Evolutionary conservation across 2,113 vertebrate species (phyloP), one percentile per base, ranked within the genome.

Genomic region (Salvelinus alpinus): DNA sequence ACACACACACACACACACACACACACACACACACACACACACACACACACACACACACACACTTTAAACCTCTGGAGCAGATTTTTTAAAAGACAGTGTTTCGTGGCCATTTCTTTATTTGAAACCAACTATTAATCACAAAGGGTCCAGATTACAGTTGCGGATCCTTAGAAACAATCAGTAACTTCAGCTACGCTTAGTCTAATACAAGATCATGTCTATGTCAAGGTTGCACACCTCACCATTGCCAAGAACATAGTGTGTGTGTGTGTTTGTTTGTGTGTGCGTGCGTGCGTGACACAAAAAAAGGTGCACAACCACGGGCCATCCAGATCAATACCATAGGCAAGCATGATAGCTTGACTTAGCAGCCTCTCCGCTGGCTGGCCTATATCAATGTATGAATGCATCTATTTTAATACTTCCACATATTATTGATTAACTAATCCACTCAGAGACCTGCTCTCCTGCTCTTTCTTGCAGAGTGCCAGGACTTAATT

Each of bases 401-500:
- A 82, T 78, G 69, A 87, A 87, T 81, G 77, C 80, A 75, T 87
- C 81, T 86, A 81, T 88, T 89, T 88, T 82, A 86, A 76, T 84
- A 74, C 78, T 80, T 84, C 76, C 84, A 80, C 81, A 78, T 90
- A 82, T 90, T 90, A 93, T 93, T 85, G 91, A 93, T 91, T 80
- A 87, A 73, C 82, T 88, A 84, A 91, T 91, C 85, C 82, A 87
- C 85, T 84, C n/a, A 78, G 80, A 82, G 84, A 79, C 48, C 38
- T 69, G 81, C 72, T 84, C 70, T 81, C 60, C 78, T 70, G 84
- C 74, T 82, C 83, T 78, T 78, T 86, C 81, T 89, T 77, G 75
- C 85, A 74, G 81, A 79, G 75, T 77, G 81, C 85, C 81, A 88
- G 83, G 84, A 87, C 86, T 91, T 93, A 93, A 93, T 93, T 90